Percentiles rank a stretch among this genome's conserved stretches.
Evolutionary conservation across 2,888 invertebrate species (phyloP).

Genomic region (Agrotis ipsilon): DNA sequence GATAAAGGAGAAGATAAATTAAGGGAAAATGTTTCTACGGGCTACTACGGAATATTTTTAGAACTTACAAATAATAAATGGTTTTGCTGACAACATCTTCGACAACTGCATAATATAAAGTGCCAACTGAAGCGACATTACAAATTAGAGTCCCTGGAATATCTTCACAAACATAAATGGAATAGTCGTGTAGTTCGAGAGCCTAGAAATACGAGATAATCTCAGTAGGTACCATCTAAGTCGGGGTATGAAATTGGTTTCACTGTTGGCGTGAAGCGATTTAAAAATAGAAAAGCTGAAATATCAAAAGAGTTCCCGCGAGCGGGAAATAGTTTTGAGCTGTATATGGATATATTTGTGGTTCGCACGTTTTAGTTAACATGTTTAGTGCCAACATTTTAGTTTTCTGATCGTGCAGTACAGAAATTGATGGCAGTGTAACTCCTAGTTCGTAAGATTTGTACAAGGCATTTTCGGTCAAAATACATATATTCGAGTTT

Average conservation of each 20-base stretch:
- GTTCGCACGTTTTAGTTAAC: conserved; percentile 16
- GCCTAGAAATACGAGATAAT: conserved; percentile 81
- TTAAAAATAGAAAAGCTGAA: conserved; percentile 65
- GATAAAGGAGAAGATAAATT: conserved; percentile 21
- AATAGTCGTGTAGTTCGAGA: conserved; percentile 84
- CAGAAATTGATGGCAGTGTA: background rate
- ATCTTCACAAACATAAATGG: conserved; percentile 83
- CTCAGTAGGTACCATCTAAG: conserved; percentile 71
- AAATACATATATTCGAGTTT: too few relatives aligned
- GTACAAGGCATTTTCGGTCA: background rate
- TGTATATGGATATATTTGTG: conserved; percentile 7
- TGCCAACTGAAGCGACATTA: conserved; percentile 70
- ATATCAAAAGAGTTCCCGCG: conserved; percentile 49
- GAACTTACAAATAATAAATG: conserved; percentile 38
- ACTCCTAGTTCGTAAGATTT: background rate
- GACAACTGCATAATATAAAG: conserved; percentile 71
- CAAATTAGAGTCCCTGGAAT: conserved; percentile 77
- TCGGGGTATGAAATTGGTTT: conserved; percentile 70
- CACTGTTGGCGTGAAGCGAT: conserved; percentile 67
- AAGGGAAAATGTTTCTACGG: background rate
- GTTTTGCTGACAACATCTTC: conserved; percentile 54
- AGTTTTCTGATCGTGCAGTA: background rate
- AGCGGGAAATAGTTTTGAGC: conserved; percentile 41
- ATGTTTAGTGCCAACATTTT: conserved; percentile 1
- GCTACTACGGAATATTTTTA: conserved; percentile 8